Evolutionary conservation across 2,888 invertebrate genomes (phyloP).

Genomic region (Syrista parreyssii): DNA sequence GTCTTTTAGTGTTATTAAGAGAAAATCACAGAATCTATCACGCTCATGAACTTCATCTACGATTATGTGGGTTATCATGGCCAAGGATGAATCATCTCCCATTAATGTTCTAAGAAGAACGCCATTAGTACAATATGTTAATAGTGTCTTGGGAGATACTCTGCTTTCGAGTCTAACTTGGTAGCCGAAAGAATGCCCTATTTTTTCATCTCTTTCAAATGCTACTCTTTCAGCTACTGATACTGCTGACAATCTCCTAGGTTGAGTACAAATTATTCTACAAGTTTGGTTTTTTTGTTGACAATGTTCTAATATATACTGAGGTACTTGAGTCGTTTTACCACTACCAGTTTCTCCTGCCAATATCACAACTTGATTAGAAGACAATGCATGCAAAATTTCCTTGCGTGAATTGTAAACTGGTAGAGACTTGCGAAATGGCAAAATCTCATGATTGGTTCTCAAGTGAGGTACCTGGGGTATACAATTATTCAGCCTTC

Average conservation of each 20-base stretch:
- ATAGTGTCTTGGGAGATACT: constrained; percentile 80
- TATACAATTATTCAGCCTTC: constrained; percentile 76
- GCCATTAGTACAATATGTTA: constrained; percentile 94
- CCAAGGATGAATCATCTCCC: constrained; percentile 78
- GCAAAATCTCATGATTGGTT: constrained; percentile 70
- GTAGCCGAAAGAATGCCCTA: constrained; percentile 83
- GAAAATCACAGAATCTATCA: constrained; percentile 92
- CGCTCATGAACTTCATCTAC: constrained; percentile 97
- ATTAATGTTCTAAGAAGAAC: constrained; percentile 89
- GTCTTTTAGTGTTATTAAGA: constrained; percentile 86
- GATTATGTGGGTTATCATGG: constrained; percentile 85
- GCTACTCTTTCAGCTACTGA: constrained; percentile 89
- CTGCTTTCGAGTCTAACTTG: constrained; percentile 92
- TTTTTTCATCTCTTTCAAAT: constrained; percentile 76
- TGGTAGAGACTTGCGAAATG: constrained; percentile 76
- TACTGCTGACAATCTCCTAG: constrained; percentile 90
- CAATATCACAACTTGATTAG: constrained; percentile 74
- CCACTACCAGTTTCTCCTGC: constrained; percentile 92
- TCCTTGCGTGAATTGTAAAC: constrained; percentile 75
- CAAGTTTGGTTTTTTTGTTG: constrained; percentile 73
- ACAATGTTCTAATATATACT: constrained; percentile 87
- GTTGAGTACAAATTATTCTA: constrained; percentile 93
- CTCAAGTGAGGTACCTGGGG: constrained; percentile 72
- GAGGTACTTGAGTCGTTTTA: constrained; percentile 96
- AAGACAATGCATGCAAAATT: constrained; percentile 71